Evolutionary conservation across 1,140 invertebrate genomes (phyloP).

Genomic region (Papilio polyxenes): DNA sequence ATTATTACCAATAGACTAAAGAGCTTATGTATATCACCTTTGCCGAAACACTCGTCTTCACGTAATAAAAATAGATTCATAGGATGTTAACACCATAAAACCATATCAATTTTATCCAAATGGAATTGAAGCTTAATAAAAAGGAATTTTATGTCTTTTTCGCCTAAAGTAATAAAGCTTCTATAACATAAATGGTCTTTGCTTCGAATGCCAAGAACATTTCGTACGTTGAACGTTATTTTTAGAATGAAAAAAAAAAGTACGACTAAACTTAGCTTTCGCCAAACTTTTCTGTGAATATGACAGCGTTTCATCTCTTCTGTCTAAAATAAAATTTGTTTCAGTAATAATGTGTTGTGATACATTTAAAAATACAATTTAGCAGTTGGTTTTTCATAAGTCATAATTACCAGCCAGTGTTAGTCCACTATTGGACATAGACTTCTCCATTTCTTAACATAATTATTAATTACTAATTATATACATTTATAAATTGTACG

Average conservation of each 20-base stretch:
- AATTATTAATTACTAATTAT: no score
- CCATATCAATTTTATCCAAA: slow-evolving; percentile 5
- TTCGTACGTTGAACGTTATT: neutral
- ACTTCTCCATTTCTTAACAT: no score
- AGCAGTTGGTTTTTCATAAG: neutral
- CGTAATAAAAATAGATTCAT: neutral
- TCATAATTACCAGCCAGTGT: no score
- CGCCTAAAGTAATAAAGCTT: slow-evolving; percentile 13
- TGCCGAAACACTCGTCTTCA: neutral
- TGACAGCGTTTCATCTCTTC: neutral
- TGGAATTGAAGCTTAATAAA: neutral
- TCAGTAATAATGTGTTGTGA: no score
- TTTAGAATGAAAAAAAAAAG: slow-evolving; percentile 32
- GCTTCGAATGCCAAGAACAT: slow-evolving; percentile 28
- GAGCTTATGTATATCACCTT: no score
- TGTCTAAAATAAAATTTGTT: neutral
- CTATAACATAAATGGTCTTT: slow-evolving; percentile 22
- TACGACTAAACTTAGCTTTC: neutral
- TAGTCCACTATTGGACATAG: no score
- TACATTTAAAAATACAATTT: neutral
- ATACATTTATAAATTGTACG: no score
- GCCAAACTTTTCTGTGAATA: neutral
- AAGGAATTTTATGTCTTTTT: slow-evolving; percentile 15
- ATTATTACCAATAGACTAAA: no score
- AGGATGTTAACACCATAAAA: slow-evolving; percentile 20